Evolutionary conservation across 2,888 invertebrate genomes (phyloP).

Genomic region (Eubasilissa splendida): DNA sequence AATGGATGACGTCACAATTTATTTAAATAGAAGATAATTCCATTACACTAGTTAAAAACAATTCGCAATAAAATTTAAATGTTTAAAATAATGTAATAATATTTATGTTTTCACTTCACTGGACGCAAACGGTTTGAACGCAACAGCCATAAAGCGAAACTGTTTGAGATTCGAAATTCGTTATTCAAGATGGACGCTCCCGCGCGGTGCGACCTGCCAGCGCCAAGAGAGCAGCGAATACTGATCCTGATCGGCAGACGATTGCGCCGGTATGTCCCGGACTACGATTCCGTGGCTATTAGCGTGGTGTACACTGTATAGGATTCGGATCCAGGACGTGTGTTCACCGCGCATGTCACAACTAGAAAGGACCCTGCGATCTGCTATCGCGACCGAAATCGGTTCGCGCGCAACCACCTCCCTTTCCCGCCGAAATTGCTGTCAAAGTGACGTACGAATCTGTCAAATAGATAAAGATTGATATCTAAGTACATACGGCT

Average conservation of each 20-base stretch:
- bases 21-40: too few species aligned
- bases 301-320: not conserved
- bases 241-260: not conserved
- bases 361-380: not conserved
- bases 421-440: conserved; percentile 34
- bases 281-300: not conserved
- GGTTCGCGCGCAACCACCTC: conserved; percentile 22
- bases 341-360: conserved; percentile 14
- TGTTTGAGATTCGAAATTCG: not conserved
- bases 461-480: conserved; percentile 31
- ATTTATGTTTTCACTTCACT: conserved; percentile 8
- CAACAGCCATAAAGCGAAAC: conserved; percentile 1
- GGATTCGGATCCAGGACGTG: not conserved
- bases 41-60: too few species aligned
- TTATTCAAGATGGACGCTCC: not conserved
- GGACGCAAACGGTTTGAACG: not conserved
- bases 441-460: conserved; percentile 31
- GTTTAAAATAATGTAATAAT: not conserved
- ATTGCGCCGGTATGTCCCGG: not conserved
- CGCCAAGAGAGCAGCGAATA: conserved; percentile 3
- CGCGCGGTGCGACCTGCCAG: not conserved
- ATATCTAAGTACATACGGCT: conserved; percentile 4
- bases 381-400: conserved; percentile 11
- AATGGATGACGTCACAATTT: too few species aligned
- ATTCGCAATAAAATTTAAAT: too few species aligned